A percentile compares a stretch with the other conserved stretches of the same genome.
These are phyloP conservation scores for Alloscopus bannaensis DNA, from an alignment of 2,888 invertebrate species.

Conservation along the genomic window DNA sequence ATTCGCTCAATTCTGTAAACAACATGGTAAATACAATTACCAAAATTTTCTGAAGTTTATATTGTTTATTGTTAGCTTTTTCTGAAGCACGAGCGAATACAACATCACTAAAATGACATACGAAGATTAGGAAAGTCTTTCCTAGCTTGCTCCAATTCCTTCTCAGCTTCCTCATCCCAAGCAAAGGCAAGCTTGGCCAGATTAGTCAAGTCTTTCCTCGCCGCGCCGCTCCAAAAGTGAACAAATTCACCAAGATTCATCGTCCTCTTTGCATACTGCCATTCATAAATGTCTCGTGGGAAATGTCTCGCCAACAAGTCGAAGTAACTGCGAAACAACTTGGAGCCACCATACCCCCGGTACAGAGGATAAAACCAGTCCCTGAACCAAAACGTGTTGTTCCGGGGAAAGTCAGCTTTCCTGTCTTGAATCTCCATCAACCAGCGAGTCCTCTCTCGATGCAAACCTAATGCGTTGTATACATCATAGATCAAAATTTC, in stretches of 20 bases:
- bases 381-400: constrained; percentile 57
- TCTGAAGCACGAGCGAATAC: no score
- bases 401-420: constrained; percentile 57
- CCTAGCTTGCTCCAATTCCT: constrained; percentile 38
- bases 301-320: constrained; percentile 51
- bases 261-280: constrained; percentile 14
- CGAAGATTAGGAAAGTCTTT: constrained; percentile 37
- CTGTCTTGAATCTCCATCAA: constrained; percentile 28
- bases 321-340: constrained; percentile 49
- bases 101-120: no score
- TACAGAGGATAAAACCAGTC: constrained; percentile 62
- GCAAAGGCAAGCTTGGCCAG: constrained; percentile 47
- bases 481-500: constrained; percentile 58
- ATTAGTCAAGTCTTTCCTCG: constrained; percentile 26
- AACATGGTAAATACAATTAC: no score
- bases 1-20: no score
- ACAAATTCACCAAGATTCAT: constrained; percentile 66
- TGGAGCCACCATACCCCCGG: constrained; percentile 21
- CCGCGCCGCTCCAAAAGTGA: constrained; percentile 66
- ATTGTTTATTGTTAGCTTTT: no score
- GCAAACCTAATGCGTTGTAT: constrained; percentile 22
- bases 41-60: no score
- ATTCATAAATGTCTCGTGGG: constrained; percentile 47
- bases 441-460: constrained; percentile 46
- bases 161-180: constrained; percentile 43